These are phyloP conservation scores for Drosophila subsilvestris DNA, from an alignment of 2,888 invertebrate species.

Conservation along the genomic window DNA sequence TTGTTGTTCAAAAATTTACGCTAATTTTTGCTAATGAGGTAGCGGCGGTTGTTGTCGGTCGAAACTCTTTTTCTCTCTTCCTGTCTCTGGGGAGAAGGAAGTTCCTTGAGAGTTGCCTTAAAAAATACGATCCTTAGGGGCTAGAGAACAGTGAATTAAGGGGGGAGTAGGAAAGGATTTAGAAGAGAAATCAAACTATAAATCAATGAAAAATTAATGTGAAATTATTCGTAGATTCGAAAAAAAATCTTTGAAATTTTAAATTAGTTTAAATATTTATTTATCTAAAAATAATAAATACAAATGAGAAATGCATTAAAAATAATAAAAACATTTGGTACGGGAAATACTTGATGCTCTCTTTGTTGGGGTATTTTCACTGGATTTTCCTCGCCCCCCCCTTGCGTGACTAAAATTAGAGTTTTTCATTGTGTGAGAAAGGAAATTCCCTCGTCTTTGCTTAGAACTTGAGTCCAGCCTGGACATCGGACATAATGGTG, in stretches of 20 bases:
- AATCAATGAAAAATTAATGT: no score
- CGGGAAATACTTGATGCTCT: conserved; percentile 60
- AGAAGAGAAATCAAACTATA: no score
- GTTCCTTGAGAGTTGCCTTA: conserved; percentile 54
- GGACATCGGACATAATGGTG: conserved; percentile 87
- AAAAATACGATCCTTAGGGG: conserved; percentile 44
- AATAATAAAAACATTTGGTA: conserved; percentile 56
- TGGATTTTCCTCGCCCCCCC: conserved; percentile 28
- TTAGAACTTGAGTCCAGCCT: conserved; percentile 84
- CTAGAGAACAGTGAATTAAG: conserved; percentile 12
- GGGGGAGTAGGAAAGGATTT: not conserved
- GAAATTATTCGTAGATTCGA: not conserved
- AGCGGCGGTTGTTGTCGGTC: conserved; percentile 76
- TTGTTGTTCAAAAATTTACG: conserved; percentile 59
- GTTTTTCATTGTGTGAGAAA: conserved; percentile 21
- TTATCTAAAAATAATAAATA: conserved; percentile 68
- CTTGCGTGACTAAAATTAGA: conserved; percentile 43
- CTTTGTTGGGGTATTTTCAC: conserved; percentile 35
- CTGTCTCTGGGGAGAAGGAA: conserved; percentile 5
- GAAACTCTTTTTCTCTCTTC: conserved; percentile 24
- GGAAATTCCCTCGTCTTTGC: conserved; percentile 19
- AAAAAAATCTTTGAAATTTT: conserved; percentile 6
- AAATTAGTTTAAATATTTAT: conserved; percentile 58
- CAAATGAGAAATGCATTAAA: conserved; percentile 59
- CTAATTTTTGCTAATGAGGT: conserved; percentile 83